Base-by-base conservation (phyloP, 2,888 invertebrate species). In the Scaptodrosophila latifasciaeformis region DNA sequence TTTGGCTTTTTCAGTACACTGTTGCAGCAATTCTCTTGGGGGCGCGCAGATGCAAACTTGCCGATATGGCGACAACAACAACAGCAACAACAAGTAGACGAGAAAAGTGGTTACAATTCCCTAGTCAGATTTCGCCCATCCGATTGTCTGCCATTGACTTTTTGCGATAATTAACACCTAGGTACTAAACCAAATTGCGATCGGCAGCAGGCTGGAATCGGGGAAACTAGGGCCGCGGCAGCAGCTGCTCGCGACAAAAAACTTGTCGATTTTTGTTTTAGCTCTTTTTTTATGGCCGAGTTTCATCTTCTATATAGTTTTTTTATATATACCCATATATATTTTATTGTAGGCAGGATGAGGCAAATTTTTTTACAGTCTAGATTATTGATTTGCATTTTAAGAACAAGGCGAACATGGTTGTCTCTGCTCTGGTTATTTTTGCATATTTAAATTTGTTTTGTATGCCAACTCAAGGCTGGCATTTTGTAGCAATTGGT, bases 141-240 rank as follows among this genome's bases (percentile, higher is more conserved):
- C 68, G 80, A 75, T 74, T 74, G 78, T 49, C 62, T 65, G 70
- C 70, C 79, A 70, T 72, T 79, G 79, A 81, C 62, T 77, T 67
- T 74, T 70, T 70, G 76, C 79, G 79, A 81, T 81, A 77, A 77
- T 77, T 77, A 77, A 77, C 77, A 77, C 77, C 77, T 81, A 68
- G 68, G 59, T 49, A 67, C 64, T 72, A 61, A 79, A 56, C 72
- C 80, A 79, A 72, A 71, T 78, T 69, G 75, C 65, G 52, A 49
- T 51, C 30, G 40, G 34, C 30, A 13, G 44, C 50, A 31, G 34
- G 40, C 39, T 40, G 40, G 29, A 51, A 47, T n/a, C n/a, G n/a
- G n/a, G n/a, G n/a, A n/a, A n/a, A n/a, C n/a, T n/a, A n/a, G 49
- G 45, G 49, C 57, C 49, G 49, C 49, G 47, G 35, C 45, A 39